Evolutionary conservation across 2,797 vertebrate genomes (phyloP).

Genomic region (Onychomys torridus): DNA sequence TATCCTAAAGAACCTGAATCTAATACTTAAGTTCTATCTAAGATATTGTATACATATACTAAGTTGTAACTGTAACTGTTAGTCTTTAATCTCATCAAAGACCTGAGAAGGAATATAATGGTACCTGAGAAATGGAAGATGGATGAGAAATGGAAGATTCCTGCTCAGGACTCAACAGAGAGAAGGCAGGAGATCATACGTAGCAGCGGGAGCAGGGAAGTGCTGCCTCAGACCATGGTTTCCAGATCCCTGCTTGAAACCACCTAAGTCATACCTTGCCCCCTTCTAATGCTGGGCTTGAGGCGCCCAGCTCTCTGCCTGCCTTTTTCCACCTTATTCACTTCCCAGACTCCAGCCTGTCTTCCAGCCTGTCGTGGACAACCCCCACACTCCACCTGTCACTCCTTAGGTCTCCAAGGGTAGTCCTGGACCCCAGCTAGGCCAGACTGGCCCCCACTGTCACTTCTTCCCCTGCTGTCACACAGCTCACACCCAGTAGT

Average conservation of each 20-base stretch:
- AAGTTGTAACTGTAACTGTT: too few species aligned
- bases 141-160: too few species aligned
- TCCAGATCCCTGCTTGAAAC: not conserved
- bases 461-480: not conserved
- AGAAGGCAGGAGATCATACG: not conserved
- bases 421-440: not conserved
- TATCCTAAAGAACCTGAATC: too few species aligned
- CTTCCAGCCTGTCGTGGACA: not conserved
- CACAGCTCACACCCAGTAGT: rapidly evolving
- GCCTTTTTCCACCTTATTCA: not conserved
- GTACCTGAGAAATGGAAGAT: too few species aligned
- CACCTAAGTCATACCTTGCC: too few species aligned
- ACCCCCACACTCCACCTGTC: not conserved
- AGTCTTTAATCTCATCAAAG: too few species aligned
- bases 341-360: not conserved
- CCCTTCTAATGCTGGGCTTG: not conserved
- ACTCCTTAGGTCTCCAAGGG: too few species aligned
- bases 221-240: not conserved
- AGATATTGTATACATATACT: too few species aligned
- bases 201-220: not conserved
- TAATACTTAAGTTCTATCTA: too few species aligned
- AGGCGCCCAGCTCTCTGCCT: rapidly evolving
- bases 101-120: too few species aligned
- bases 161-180: not conserved
- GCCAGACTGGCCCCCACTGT: not conserved